phyloP scores from a whole-genome alignment of 1,140 invertebrate genomes.

The Orussus abietinus region DNA sequence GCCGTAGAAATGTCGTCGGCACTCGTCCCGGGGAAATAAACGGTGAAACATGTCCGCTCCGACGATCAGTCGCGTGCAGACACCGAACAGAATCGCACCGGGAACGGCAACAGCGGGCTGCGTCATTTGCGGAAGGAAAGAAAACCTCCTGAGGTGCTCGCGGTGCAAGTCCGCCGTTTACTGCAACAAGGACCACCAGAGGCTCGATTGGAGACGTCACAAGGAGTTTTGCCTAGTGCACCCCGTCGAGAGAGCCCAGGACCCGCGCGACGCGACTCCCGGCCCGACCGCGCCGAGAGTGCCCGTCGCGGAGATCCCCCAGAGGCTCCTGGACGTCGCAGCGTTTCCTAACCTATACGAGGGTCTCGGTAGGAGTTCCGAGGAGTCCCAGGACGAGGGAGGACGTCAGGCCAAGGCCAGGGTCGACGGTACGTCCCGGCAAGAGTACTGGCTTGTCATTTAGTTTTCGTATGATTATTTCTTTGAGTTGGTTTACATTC shows the following conservation, averaged over 20 bases:
- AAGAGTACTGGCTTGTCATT: too few relatives aligned
- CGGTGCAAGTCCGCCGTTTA: conserved; percentile 70
- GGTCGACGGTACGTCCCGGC: too few relatives aligned
- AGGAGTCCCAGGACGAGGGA: too few relatives aligned
- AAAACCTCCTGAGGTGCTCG: conserved; percentile 69
- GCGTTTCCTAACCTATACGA: conserved; percentile 26
- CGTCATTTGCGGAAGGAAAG: conserved; percentile 63
- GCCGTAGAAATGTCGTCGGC: conserved; percentile 30
- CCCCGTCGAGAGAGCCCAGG: too few relatives aligned
- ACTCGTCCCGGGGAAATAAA: conserved; percentile 20
- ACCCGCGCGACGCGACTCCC: too few relatives aligned
- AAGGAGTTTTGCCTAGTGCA: conserved; percentile 48
- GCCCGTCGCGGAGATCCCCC: too few relatives aligned
- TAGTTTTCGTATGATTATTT: too few relatives aligned
- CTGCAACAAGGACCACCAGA: conserved; percentile 76
- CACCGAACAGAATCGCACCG: conserved; percentile 14
- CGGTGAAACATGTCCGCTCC: conserved; percentile 27
- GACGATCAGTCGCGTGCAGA: conserved; percentile 31
- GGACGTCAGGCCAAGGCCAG: too few relatives aligned
- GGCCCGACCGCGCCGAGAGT: too few relatives aligned
- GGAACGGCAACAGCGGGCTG: conserved; percentile 40
- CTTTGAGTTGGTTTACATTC: too few relatives aligned
- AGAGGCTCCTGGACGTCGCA: not conserved
- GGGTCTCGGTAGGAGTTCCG: too few relatives aligned
- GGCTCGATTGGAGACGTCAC: conserved; percentile 71